phyloP scores from a whole-genome alignment of 2,113 vertebrate species.

The Polyodon spathula region DNA sequence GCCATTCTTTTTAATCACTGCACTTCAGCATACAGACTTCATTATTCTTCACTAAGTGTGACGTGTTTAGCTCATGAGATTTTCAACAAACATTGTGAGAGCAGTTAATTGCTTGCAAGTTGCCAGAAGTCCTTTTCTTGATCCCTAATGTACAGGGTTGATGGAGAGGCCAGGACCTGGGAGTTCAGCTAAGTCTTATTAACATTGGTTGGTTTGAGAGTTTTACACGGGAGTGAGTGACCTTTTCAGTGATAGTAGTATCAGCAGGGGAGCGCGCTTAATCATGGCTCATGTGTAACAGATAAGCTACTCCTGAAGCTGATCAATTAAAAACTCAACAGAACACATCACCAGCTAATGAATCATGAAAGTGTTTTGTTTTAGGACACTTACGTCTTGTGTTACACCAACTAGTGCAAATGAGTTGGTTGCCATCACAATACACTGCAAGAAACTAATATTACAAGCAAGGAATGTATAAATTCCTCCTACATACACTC shows the following conservation, averaged over 20 bases:
- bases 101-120: constrained; percentile 43
- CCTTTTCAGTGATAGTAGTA: constrained; percentile 53
- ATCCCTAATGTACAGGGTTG: not conserved
- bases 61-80: constrained; percentile 42
- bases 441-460: no score
- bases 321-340: constrained; percentile 47
- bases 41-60: constrained; percentile 29
- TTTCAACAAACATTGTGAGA: constrained; percentile 38
- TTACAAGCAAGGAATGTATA: no score
- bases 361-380: constrained; percentile 28
- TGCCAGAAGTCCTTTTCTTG: constrained; percentile 20
- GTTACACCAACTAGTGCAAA: not conserved
- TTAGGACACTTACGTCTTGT: not conserved
- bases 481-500: no score
- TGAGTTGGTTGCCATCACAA: not conserved
- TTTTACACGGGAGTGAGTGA: constrained; percentile 44
- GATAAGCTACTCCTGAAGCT: constrained; percentile 54
- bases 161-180: constrained; percentile 13
- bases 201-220: constrained; percentile 55
- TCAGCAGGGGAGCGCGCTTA: constrained; percentile 52
- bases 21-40: constrained; percentile 20
- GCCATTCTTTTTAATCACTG: constrained; percentile 35
- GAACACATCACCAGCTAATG: constrained; percentile 46
- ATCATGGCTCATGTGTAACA: constrained; percentile 52
- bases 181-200: constrained; percentile 46